phyloP scores from a whole-genome alignment of 2,888 invertebrate species.

The Himalopsyche kuldschensis region DNA sequence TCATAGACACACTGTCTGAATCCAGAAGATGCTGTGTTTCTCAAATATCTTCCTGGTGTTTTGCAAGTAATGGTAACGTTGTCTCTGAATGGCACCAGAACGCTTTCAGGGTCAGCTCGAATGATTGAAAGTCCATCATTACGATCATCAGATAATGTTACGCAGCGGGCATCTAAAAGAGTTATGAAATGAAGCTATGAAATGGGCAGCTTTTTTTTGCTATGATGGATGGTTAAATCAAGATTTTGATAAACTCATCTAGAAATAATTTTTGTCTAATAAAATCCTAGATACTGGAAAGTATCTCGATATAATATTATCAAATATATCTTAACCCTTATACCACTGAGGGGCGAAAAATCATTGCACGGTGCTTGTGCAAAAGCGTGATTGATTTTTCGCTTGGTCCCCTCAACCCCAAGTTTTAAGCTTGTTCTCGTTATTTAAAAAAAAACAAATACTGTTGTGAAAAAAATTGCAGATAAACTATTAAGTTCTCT shows the following conservation, averaged over 20 bases:
- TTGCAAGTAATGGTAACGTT: slow-evolving; percentile 86
- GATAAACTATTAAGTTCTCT: too few species aligned
- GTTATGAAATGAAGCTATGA: too few species aligned
- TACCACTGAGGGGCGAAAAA: too few species aligned
- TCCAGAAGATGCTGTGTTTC: slow-evolving; percentile 79
- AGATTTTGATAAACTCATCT: background rate
- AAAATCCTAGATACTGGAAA: background rate
- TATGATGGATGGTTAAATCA: too few species aligned
- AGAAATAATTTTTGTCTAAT: background rate
- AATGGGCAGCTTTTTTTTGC: too few species aligned
- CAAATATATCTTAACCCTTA: too few species aligned
- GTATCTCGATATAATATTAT: background rate
- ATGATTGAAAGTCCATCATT: slow-evolving; percentile 80
- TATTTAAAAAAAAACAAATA: too few species aligned
- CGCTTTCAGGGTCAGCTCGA: slow-evolving; percentile 78
- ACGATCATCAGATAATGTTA: slow-evolving; percentile 85
- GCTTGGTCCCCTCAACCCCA: too few species aligned
- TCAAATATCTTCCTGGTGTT: slow-evolving; percentile 73
- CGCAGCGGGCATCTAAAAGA: slow-evolving; percentile 81
- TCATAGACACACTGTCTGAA: slow-evolving; percentile 96
- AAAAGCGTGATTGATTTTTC: too few species aligned
- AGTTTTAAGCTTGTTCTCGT: too few species aligned
- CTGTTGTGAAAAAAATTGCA: too few species aligned
- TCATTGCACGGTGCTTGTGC: too few species aligned
- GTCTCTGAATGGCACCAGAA: slow-evolving; percentile 84